Base-by-base conservation (phyloP, 2,113 vertebrate genomes). In the Perca flavescens region DNA sequence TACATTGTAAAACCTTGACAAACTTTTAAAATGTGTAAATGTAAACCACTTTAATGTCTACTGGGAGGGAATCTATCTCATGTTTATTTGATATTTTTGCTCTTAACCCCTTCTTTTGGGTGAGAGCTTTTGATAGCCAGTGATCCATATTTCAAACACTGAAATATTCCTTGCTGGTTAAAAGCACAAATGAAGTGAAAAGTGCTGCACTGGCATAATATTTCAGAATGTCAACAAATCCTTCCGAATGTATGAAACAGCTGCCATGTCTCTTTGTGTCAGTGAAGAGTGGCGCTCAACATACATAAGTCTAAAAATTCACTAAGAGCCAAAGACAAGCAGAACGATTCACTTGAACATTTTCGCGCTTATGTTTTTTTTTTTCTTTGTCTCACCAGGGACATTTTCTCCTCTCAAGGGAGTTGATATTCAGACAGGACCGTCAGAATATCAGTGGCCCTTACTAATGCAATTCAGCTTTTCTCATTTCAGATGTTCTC, bases 211-310 rank as follows among this genome's bases (percentile, higher is more conserved):
- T 36, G 71, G 88, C 80, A 90, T 77, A 87, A 86, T 83, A 84
- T 91, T 60, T 82, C 65, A 74, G 72, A 43, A 68, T 84, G 89
- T 86, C 81, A 89, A 91, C 91, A 92, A 91, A 91, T 88, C 74
- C 79, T 66, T 57, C 58, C 1, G 61, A 86, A 88, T 90, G 71
- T 71, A 86, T 82, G 63, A 88, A 88, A 80, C 17, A 69, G 56
- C 46, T 34, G 57, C 31, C 66, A 47, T 77, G 71, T 85, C 53
- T 83, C 71, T 78, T 64, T 84, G 83, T 88, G 84, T 88, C 89
- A 87, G 78, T 60, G 88, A 87, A 84, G 83, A 86, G 83, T 66
- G 65, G 64, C 65, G 79, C 70, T 81, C 52, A 81, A 82, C 75
- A 80, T 74, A 82, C 75, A 80, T 74, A 50, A 81, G 58, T 83